A percentile compares a stretch with the other conserved stretches of the same genome.
Evolutionary conservation across 2,113 vertebrate genomes (phyloP).

Genomic region (Thamnophis sirtalis): DNA sequence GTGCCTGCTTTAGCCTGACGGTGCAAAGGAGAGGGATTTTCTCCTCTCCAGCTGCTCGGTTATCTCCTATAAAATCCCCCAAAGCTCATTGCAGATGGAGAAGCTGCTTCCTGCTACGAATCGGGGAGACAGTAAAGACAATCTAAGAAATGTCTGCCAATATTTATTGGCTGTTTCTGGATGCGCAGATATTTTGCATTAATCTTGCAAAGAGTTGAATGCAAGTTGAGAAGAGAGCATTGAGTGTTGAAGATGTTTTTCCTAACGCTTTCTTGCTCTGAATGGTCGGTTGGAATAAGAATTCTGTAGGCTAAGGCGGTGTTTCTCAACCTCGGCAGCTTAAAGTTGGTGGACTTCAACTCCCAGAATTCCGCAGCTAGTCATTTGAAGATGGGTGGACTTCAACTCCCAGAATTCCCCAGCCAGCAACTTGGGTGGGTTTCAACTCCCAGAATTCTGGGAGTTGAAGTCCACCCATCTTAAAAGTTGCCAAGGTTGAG

Average conservation of each 20-base stretch:
- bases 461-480: neutral
- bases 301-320: neutral
- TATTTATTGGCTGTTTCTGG: neutral
- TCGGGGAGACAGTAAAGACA: neutral
- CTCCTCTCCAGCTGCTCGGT: neutral
- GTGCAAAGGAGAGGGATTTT: neutral
- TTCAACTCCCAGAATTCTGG: neutral
- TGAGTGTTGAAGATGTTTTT: neutral
- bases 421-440: too few relatives aligned
- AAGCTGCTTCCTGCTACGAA: neutral
- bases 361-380: too few relatives aligned
- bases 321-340: too few relatives aligned
- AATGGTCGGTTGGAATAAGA: neutral
- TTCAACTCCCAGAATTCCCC: too few relatives aligned
- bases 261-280: neutral
- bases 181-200: neutral
- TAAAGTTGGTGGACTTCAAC: too few relatives aligned
- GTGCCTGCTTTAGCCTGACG: neutral
- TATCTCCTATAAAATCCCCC: neutral
- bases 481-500: neutral
- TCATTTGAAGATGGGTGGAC: too few relatives aligned
- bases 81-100: neutral
- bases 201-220: too few relatives aligned
- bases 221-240: neutral
- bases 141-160: neutral